Percentiles rank a stretch among this genome's conserved stretches.
phyloP scores from a whole-genome alignment of 2,113 vertebrate species.

The Lonchura striata region DNA sequence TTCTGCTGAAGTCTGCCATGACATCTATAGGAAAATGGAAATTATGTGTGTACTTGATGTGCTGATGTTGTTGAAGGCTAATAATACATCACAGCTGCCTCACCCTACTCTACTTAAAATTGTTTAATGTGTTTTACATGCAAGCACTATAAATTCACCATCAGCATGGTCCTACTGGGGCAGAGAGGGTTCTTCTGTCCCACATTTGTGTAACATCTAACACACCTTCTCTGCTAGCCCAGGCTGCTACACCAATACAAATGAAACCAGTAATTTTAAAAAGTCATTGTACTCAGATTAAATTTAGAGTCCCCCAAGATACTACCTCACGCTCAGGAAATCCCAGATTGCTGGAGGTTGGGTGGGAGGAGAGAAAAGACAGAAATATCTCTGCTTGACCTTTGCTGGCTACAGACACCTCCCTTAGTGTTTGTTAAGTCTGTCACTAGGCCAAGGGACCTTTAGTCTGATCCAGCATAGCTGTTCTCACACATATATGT shows the following conservation, averaged over 20 bases:
- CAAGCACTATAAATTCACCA: background rate
- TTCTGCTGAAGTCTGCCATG: background rate
- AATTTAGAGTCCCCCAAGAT: background rate
- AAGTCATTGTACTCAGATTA: background rate
- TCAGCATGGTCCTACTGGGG: background rate
- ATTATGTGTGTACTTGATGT: background rate
- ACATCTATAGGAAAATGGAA: background rate
- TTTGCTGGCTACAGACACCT: background rate
- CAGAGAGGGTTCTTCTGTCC: background rate
- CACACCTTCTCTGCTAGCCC: background rate
- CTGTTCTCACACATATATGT: fast-evolving
- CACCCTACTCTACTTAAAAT: background rate
- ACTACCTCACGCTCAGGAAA: background rate
- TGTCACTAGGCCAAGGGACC: background rate
- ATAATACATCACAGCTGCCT: background rate
- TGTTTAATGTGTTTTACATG: background rate
- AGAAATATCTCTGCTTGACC: background rate
- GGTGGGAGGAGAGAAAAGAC: background rate
- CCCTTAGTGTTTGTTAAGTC: background rate
- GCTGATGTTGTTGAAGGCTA: background rate
- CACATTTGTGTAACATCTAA: background rate
- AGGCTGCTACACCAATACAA: background rate
- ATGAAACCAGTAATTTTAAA: background rate
- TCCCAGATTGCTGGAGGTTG: background rate
- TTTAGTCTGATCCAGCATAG: background rate